Conservation (phyloP, 2,888 invertebrate genomes). For the Ophion slaviceki region DNA sequence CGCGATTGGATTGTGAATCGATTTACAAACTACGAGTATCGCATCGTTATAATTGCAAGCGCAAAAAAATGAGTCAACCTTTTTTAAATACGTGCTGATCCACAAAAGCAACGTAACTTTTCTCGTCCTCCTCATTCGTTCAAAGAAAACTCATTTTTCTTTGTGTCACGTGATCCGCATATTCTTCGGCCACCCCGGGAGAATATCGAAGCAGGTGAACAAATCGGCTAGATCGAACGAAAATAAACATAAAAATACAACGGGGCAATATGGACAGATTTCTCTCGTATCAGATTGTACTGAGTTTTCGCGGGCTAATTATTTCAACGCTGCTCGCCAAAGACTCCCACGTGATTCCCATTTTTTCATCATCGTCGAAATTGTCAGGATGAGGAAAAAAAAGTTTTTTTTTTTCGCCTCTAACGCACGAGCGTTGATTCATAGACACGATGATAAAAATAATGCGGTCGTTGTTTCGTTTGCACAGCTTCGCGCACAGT, state of each 20-base stretch:
- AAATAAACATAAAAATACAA: slow-evolving; percentile 36
- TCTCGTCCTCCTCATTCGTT: slow-evolving; percentile 18
- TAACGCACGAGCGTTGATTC: too few relatives aligned
- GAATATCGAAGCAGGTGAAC: slow-evolving; percentile 76
- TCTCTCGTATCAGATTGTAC: slow-evolving; percentile 23
- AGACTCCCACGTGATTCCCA: background rate
- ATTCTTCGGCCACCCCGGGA: slow-evolving; percentile 65
- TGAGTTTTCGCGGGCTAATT: slow-evolving; percentile 67
- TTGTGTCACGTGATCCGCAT: slow-evolving; percentile 74
- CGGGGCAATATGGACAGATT: slow-evolving; percentile 35
- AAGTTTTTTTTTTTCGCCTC: too few relatives aligned
- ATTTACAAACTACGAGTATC: slow-evolving; percentile 29
- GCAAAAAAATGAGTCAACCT: slow-evolving; percentile 68
- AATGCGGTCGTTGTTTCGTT: too few relatives aligned
- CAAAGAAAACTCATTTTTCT: slow-evolving; percentile 68
- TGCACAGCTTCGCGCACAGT: too few relatives aligned
- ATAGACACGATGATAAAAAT: too few relatives aligned
- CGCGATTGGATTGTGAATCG: slow-evolving; percentile 25
- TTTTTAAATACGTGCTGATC: slow-evolving; percentile 58
- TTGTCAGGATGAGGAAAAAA: too few relatives aligned
- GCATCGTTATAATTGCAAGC: slow-evolving; percentile 21
- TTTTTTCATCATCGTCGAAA: background rate
- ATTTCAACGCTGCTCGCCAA: slow-evolving; percentile 10
- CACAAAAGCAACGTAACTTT: slow-evolving; percentile 33
- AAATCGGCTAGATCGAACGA: slow-evolving; percentile 56